A percentile compares a stretch with the other conserved stretches of the same genome.
phyloP scores from a whole-genome alignment of 1,140 invertebrate species.

The Ooceraea biroi region DNA sequence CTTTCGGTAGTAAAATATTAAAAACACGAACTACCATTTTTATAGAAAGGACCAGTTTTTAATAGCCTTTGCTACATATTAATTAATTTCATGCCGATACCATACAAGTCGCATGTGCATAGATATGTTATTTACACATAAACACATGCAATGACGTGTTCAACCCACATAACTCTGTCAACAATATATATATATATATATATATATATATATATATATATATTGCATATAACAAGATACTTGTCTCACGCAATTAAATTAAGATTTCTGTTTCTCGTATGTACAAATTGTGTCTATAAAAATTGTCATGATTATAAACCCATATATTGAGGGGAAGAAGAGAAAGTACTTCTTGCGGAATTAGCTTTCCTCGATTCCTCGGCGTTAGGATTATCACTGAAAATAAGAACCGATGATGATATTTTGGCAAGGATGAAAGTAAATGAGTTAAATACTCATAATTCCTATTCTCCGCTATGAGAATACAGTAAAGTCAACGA shows the following conservation, averaged over 20 bases:
- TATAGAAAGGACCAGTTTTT: constrained; percentile 78
- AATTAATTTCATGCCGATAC: constrained; percentile 59
- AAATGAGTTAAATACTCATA: constrained; percentile 8
- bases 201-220: too few species aligned
- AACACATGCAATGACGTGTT: constrained; percentile 60
- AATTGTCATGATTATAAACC: constrained; percentile 81
- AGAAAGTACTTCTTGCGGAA: constrained; percentile 79
- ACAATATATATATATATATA: too few species aligned
- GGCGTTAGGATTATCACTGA: constrained; percentile 81
- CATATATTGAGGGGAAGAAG: constrained; percentile 85
- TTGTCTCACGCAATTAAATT: constrained; percentile 65
- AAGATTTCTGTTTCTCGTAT: constrained; percentile 67
- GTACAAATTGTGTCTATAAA: constrained; percentile 79
- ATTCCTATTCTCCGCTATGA: background rate
- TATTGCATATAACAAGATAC: constrained; percentile 59
- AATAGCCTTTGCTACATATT: constrained; percentile 72
- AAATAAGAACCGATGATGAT: constrained; percentile 65
- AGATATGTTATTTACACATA: constrained; percentile 67
- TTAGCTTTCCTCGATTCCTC: constrained; percentile 81
- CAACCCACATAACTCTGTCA: constrained; percentile 59
- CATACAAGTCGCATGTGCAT: constrained; percentile 66
- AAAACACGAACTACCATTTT: constrained; percentile 73
- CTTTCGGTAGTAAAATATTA: constrained; percentile 62
- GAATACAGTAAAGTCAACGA: background rate
- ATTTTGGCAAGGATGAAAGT: constrained; percentile 48